Base-by-base conservation (phyloP, 2,797 vertebrate genomes). In the Gila robusta region DNA sequence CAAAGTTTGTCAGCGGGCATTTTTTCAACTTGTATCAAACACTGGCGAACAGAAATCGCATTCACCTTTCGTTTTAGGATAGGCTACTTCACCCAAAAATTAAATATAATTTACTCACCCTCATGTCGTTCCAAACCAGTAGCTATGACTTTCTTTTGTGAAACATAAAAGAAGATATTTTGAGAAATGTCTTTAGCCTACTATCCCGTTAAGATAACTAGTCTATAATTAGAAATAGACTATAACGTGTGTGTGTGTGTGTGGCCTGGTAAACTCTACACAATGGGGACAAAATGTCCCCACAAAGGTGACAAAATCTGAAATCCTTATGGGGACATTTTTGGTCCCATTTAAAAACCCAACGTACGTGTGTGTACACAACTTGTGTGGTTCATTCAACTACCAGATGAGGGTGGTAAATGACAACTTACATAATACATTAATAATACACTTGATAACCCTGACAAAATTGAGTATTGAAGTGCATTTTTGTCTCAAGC, bases 371-470 rank as follows among this genome's bases (percentile, higher is more conserved):
- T 54, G 56, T 2, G 56, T 62, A 54, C 52, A 23, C 54, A 71
- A 71, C 5, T 35, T 23, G 17, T 83, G 16, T 28, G 32, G 52
- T 85, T 79, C 4, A 9, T 47, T 59, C 11, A 71, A n/a, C 66
- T 41, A 72, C 76, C 83, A 79, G 77, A 72, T 17, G 83, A 72
- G 72, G 83, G 83, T n/a, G 67, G 3, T 72, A 72, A 26, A 32
- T 49, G 54, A 72, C 49, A 84, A 54, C 6, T 41, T 84, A 21
- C 8, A 17, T n/a, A 8, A 54, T 23, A 28, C 21, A 56, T 39
- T 9, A 17, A 66, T 17, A 32, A 16, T 28, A 64, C 12, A 37
- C 7, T 70, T 6, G 2, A 64, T 28, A 64, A 28, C 6, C 11
- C 11, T 16, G n/a, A 62, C 56, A 62, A 64, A 64, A 64, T 28